Conservation (phyloP, 2,888 invertebrate genomes). For the Drosophila limbata region DNA sequence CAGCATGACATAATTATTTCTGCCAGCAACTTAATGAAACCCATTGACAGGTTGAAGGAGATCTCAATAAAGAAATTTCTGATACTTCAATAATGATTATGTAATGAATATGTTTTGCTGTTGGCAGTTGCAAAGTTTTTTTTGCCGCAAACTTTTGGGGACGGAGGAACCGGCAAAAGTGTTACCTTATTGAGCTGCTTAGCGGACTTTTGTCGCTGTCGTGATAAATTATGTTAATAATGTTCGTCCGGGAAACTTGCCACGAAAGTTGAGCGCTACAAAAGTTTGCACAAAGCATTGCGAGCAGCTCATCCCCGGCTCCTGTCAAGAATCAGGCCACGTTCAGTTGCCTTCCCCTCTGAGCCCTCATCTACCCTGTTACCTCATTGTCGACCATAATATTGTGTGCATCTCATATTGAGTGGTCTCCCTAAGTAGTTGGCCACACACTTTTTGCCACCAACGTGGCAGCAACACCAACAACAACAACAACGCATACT, state of each 20-base stretch:
- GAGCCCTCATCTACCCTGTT: constrained; percentile 8
- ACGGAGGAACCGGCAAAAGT: constrained; percentile 56
- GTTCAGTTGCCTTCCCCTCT: constrained; percentile 29
- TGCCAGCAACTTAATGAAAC: constrained; percentile 49
- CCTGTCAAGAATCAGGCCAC: constrained; percentile 75
- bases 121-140: constrained; percentile 28
- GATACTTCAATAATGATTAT: constrained; percentile 56
- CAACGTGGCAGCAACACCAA: constrained; percentile 24
- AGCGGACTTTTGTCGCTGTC: constrained; percentile 63
- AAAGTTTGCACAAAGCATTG: constrained; percentile 48
- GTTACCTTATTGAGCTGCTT: constrained; percentile 77
- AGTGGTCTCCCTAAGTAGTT: constrained; percentile 79
- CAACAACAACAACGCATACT: constrained; percentile 60
- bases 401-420: constrained; percentile 76
- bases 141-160: constrained; percentile 35
- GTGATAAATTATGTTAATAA: constrained; percentile 82
- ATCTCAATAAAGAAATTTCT: constrained; percentile 21
- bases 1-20: constrained; percentile 71
- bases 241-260: constrained; percentile 60
- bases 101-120: constrained; percentile 73
- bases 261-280: constrained; percentile 62
- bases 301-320: constrained; percentile 62
- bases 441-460: constrained; percentile 58
- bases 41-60: constrained; percentile 51
- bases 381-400: constrained; percentile 67